Evolutionary conservation across 1,140 invertebrate species (phyloP).

Genomic region (Colletes latitarsis): DNA sequence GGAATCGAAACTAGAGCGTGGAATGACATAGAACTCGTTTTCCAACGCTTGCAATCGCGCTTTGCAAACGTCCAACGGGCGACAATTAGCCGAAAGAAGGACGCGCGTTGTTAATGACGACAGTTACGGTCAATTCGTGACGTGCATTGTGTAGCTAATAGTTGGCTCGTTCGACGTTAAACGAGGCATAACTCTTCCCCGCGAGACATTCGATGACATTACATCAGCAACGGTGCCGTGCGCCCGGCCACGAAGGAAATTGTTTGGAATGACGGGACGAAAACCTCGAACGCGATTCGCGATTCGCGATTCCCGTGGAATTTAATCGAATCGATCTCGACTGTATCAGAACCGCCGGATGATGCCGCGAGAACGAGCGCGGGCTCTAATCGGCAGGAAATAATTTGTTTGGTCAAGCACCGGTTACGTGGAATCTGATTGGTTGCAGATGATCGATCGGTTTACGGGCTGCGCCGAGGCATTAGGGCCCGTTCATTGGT

Average conservation of each 20-base stretch:
- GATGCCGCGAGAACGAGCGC: constrained; percentile 24
- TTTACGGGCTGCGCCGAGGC: constrained; percentile 40
- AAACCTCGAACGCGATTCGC: background rate
- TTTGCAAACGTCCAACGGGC: background rate
- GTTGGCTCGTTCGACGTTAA: constrained; percentile 26
- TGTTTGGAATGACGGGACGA: constrained; percentile 26
- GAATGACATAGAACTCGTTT: background rate
- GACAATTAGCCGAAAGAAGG: background rate
- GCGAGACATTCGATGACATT: constrained; percentile 15
- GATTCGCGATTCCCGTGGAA: constrained; percentile 35
- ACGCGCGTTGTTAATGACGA: background rate
- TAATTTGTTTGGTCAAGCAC: constrained; percentile 73
- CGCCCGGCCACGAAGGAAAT: constrained; percentile 25
- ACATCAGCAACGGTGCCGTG: background rate
- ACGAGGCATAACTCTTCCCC: constrained; percentile 29
- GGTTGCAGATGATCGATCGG: constrained; percentile 69
- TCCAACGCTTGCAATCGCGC: background rate
- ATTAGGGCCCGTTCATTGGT: constrained; percentile 37
- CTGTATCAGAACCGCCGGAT: constrained; percentile 21
- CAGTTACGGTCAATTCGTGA: background rate
- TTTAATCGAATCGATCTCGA: constrained; percentile 52
- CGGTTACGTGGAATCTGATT: constrained; percentile 61
- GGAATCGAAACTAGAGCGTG: background rate
- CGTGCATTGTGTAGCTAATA: constrained; percentile 8
- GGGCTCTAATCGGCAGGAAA: constrained; percentile 72